Percentiles rank a stretch among this genome's conserved stretches.
phyloP scores from a whole-genome alignment of 2,888 invertebrate species.

The Itoplectis maculator region DNA sequence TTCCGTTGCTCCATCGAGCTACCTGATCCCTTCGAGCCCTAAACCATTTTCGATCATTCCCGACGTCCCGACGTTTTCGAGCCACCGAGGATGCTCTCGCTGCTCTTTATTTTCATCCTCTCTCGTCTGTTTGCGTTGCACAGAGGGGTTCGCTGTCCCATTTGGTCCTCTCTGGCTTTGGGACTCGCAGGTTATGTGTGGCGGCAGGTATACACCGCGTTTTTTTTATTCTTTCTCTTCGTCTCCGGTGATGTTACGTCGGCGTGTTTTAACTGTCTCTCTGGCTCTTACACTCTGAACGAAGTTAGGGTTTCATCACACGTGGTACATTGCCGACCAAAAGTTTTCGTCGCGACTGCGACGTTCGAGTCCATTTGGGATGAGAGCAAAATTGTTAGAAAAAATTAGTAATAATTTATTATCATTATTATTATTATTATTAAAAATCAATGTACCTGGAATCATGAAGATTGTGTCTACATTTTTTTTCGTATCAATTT shows the following conservation, averaged over 20 bases:
- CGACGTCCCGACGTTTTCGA: conserved; percentile 7
- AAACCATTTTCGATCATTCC: not conserved
- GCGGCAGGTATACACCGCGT: conserved; percentile 31
- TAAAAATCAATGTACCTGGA: too few species aligned
- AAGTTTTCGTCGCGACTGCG: too few species aligned
- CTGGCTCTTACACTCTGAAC: too few species aligned
- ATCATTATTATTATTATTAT: too few species aligned
- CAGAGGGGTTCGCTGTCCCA: not conserved
- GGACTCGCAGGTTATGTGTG: conserved; percentile 12
- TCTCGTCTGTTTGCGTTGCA: not conserved
- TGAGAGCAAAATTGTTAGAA: too few species aligned
- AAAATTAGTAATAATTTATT: too few species aligned
- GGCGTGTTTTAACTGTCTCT: not conserved
- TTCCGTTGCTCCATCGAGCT: not conserved
- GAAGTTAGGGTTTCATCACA: too few species aligned
- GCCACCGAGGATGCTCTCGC: not conserved
- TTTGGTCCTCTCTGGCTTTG: conserved; percentile 31
- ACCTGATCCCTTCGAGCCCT: conserved; percentile 4
- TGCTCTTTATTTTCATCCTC: conserved; percentile 5
- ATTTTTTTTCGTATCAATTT: too few species aligned
- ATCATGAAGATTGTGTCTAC: too few species aligned
- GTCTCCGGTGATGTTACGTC: not conserved
- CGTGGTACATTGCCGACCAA: too few species aligned
- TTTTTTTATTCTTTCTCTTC: conserved; percentile 9
- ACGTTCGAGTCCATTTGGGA: too few species aligned